These are phyloP conservation scores for Rhopalosiphum maidis DNA, from an alignment of 1,140 invertebrate genomes.

Conservation along the genomic window DNA sequence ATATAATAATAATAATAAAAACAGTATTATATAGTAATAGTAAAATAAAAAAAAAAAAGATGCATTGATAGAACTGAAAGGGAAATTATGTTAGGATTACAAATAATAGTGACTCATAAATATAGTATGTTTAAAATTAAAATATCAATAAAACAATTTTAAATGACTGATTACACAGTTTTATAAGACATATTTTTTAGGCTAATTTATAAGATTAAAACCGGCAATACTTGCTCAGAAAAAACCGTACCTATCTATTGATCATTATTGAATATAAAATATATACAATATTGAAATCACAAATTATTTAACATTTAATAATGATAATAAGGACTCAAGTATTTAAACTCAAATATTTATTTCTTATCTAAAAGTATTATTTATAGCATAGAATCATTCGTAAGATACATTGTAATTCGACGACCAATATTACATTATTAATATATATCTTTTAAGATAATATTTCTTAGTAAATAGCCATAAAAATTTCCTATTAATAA, in stretches of 20 bases:
- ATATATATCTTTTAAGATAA: background rate
- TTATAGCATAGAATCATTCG: background rate
- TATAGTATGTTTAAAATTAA: background rate
- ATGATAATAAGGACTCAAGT: too few relatives aligned
- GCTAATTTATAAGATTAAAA: background rate
- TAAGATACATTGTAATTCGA: background rate
- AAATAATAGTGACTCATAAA: background rate
- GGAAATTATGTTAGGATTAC: background rate
- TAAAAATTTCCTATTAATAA: background rate
- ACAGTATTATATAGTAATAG: slow-evolving; percentile 18
- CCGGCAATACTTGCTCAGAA: background rate
- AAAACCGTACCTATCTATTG: background rate
- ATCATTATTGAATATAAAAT: background rate
- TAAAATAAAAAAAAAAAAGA: background rate
- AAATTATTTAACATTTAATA: too few relatives aligned
- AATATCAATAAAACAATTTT: background rate
- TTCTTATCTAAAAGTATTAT: background rate
- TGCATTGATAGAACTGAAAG: background rate
- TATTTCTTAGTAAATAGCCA: background rate
- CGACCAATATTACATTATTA: background rate
- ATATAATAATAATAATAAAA: background rate
- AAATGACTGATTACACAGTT: background rate
- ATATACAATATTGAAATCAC: too few relatives aligned
- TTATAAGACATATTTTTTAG: background rate
- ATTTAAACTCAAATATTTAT: too few relatives aligned